Conservation (phyloP, 2,113 vertebrate species). For the Sinocyclocheilus maitianheensis region DNA sequence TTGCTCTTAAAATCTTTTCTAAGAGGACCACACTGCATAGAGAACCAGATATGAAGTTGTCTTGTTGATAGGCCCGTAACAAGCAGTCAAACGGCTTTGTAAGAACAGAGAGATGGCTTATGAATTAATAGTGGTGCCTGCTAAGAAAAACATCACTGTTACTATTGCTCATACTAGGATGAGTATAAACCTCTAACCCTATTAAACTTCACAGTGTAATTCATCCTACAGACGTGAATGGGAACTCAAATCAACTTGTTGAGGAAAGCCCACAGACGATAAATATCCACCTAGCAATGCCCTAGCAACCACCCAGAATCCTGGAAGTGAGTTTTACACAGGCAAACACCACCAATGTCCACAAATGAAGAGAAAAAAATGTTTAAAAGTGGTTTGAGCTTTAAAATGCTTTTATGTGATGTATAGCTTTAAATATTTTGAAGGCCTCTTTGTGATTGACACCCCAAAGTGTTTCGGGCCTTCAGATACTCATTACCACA, state of each 20-base stretch:
- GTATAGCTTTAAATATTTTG: neutral
- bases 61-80: conserved; percentile 21
- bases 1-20: conserved; percentile 53
- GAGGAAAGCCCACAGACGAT: neutral
- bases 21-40: conserved; percentile 38
- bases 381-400: neutral
- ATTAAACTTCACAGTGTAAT: conserved; percentile 10
- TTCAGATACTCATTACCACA: neutral
- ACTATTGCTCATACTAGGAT: neutral
- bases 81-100: conserved; percentile 27
- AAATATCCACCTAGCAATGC: neutral
- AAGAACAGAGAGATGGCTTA: neutral
- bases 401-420: conserved; percentile 1
- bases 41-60: conserved; percentile 14
- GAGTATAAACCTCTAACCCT: neutral
- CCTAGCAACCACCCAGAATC: neutral
- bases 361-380: neutral
- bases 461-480: neutral
- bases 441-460: neutral
- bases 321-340: neutral
- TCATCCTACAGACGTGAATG: neutral
- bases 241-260: neutral
- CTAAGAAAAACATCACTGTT: conserved; percentile 21
- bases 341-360: too few species aligned
- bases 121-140: conserved; percentile 21